Evolutionary conservation across 2,113 vertebrate genomes (phyloP).

Genomic region (Seriola quinqueradiata): DNA sequence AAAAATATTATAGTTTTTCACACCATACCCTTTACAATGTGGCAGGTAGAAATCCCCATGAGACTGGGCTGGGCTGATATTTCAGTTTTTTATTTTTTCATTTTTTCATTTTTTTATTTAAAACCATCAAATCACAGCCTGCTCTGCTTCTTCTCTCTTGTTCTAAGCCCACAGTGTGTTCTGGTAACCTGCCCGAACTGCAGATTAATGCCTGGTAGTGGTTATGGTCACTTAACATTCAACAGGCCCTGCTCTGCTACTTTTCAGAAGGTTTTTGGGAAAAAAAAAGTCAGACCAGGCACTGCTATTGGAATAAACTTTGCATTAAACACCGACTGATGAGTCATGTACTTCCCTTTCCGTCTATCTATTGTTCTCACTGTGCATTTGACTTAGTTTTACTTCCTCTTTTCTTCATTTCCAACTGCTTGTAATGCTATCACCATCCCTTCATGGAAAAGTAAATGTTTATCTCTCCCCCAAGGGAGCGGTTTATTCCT

Average conservation of each 20-base stretch:
- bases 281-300: constrained; percentile 14
- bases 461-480: constrained; percentile 79
- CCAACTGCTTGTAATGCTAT: constrained; percentile 40
- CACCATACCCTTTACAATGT: too few species aligned
- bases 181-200: neutral
- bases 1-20: too few species aligned
- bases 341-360: constrained; percentile 34
- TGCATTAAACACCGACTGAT: constrained; percentile 18
- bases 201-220: constrained; percentile 23
- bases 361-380: constrained; percentile 10
- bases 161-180: neutral
- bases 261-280: constrained; percentile 7
- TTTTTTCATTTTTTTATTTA: neutral
- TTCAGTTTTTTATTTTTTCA: neutral
- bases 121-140: constrained; percentile 1
- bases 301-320: constrained; percentile 35
- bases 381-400: constrained; percentile 21
- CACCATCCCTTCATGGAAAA: constrained; percentile 66
- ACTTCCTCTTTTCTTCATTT: constrained; percentile 19
- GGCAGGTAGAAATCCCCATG: too few species aligned
- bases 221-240: constrained; percentile 26
- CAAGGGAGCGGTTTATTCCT: constrained; percentile 62
- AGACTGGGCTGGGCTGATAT: neutral
- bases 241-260: constrained; percentile 17
- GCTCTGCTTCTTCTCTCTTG: neutral